phyloP scores from a whole-genome alignment of 2,113 vertebrate species.

The Cephalopterus ornatus region DNA sequence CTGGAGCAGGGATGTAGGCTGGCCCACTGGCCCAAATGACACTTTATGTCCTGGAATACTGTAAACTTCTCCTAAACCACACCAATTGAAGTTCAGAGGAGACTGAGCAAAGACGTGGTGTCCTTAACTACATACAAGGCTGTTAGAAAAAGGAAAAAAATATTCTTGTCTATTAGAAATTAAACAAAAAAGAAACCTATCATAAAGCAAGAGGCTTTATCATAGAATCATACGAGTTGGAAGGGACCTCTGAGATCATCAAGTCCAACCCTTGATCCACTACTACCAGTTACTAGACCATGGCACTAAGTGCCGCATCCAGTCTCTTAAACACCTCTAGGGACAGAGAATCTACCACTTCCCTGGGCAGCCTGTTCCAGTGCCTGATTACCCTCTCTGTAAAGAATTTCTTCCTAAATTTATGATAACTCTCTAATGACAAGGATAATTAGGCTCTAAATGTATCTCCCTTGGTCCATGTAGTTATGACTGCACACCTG shows the following conservation, averaged over 20 bases:
- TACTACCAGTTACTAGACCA: too few relatives aligned
- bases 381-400: too few relatives aligned
- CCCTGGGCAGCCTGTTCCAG: too few relatives aligned
- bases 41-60: not conserved
- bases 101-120: not conserved
- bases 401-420: too few relatives aligned
- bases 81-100: not conserved
- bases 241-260: too few relatives aligned
- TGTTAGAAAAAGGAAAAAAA: not conserved
- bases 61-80: not conserved
- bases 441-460: not conserved
- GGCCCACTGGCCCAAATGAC: accelerated
- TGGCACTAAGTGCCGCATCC: too few relatives aligned
- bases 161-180: not conserved
- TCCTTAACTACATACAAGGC: not conserved
- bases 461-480: not conserved
- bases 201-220: not conserved
- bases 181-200: not conserved
- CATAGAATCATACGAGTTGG: too few relatives aligned
- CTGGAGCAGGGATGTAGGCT: not conserved
- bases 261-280: too few relatives aligned
- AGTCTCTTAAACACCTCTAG: too few relatives aligned
- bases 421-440: not conserved
- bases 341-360: too few relatives aligned
- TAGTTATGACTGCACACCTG: not conserved